phyloP scores from a whole-genome alignment of 2,113 vertebrate genomes.

The Misgurnus anguillicaudatus region DNA sequence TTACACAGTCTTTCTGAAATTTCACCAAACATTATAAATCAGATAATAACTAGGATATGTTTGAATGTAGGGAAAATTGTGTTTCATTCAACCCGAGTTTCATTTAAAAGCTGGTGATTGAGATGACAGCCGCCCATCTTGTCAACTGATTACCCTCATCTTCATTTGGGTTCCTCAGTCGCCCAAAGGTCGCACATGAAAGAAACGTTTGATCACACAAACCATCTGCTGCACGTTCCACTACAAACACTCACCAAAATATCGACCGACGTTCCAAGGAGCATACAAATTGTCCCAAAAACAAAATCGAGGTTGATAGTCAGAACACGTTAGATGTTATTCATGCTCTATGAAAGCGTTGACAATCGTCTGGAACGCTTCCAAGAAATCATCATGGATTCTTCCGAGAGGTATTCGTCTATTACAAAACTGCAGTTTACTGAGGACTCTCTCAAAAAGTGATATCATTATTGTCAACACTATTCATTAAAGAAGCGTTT shows the following conservation, averaged over 20 bases:
- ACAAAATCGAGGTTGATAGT: constrained; percentile 49
- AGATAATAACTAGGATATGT: neutral
- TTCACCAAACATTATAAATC: neutral
- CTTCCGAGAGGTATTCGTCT: neutral
- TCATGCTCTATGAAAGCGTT: constrained; percentile 58
- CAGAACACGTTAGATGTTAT: constrained; percentile 18
- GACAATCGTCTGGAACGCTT: constrained; percentile 45
- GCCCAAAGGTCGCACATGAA: constrained; percentile 65
- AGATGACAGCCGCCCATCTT: constrained; percentile 18
- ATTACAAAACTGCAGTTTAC: neutral
- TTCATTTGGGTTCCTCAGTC: constrained; percentile 56
- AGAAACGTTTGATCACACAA: constrained; percentile 59
- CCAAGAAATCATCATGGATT: neutral
- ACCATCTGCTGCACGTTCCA: constrained; percentile 41
- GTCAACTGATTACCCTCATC: constrained; percentile 58
- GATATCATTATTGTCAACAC: neutral
- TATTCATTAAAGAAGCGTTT: neutral
- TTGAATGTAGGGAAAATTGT: neutral
- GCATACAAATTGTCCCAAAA: constrained; percentile 50
- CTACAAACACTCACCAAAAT: constrained; percentile 65
- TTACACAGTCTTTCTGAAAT: too few species aligned
- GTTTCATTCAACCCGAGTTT: neutral
- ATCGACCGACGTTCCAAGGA: constrained; percentile 59
- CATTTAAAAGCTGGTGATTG: neutral
- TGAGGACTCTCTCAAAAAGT: neutral